Percentiles rank a stretch among this genome's conserved stretches.
Conservation (phyloP, 2,888 invertebrate species). For the Epinotia bilunana region DNA sequence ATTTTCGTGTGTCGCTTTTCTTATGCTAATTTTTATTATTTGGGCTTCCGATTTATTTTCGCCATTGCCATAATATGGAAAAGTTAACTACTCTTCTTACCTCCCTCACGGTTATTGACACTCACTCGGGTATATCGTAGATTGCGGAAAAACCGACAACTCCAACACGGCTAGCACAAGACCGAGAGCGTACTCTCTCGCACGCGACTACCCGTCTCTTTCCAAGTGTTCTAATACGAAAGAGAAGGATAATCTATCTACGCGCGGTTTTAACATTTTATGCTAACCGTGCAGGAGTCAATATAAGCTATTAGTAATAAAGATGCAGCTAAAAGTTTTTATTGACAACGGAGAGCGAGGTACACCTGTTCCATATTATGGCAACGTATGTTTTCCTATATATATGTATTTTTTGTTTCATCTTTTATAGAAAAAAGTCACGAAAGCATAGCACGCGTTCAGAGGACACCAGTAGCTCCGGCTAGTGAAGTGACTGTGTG, state of each 20-base stretch:
- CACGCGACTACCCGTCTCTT: too few relatives aligned
- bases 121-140: background rate
- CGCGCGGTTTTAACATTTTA: too few relatives aligned
- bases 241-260: too few relatives aligned
- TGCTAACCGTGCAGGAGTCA: background rate
- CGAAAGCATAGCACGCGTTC: constrained; percentile 81
- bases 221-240: too few relatives aligned
- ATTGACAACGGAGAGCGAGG: background rate
- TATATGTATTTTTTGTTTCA: constrained; percentile 63
- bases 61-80: constrained; percentile 54
- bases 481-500: constrained; percentile 69
- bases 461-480: constrained; percentile 78
- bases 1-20: constrained; percentile 71
- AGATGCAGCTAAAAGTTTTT: background rate
- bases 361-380: constrained; percentile 52
- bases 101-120: background rate
- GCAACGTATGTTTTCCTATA: constrained; percentile 62
- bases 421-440: constrained; percentile 82
- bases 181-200: too few relatives aligned
- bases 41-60: constrained; percentile 61
- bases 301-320: background rate
- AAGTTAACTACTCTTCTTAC: background rate
- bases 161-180: background rate
- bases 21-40: constrained; percentile 54
- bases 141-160: background rate